Evolutionary conservation across 2,797 vertebrate genomes (phyloP), one percentile per base, ranked within the genome.

Genomic region (Chrysocyon brachyurus): DNA sequence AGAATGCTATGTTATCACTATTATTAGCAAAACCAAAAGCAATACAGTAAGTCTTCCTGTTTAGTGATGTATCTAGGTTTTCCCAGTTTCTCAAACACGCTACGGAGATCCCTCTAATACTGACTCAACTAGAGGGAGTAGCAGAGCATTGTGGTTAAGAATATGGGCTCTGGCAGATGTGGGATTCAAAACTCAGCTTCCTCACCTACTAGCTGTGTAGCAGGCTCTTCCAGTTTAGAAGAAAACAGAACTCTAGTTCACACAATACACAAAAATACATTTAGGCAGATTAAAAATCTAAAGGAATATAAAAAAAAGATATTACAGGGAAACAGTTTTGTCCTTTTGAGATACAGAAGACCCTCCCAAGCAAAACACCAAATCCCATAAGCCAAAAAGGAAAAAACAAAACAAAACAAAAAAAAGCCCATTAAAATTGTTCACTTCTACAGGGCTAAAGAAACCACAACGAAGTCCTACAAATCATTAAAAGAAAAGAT

Each of bases 191-290:
- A 73, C 24, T 83, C 40, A 75, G 91, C 46, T 73, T 12, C 46
- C 9, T 36, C 24, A 21, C 3, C 3, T 6, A 59, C n/a, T 46
- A 78, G 78, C 17, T 79, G 24, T 59, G 11, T 15, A n/a, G 0
- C 57, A 68, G 40, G 77, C 21, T 72, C 83, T 66, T 88, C 70
- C 19, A 36, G 5, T 54, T 90, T 79, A 54, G 46, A 91, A 86
- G 52, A 90, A 96, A 88, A n/a, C 3, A 87, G 22, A 95, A 94
- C 40, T 49, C 36, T 83, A 83, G 81, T 56, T 79, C 11, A 91
- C 2, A 75, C 2, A 15, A 89, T n/a, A 90, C 14, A 83, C 24
- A 93, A 54, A 87, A 93, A 92, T 72, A 87, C 54, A 70, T 70
- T 59, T 36, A 84, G 46, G 6, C 36, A 89, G 8, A 91, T 59